Evolutionary conservation across 2,888 invertebrate species (phyloP).

Genomic region (Drosophila anomalata): DNA sequence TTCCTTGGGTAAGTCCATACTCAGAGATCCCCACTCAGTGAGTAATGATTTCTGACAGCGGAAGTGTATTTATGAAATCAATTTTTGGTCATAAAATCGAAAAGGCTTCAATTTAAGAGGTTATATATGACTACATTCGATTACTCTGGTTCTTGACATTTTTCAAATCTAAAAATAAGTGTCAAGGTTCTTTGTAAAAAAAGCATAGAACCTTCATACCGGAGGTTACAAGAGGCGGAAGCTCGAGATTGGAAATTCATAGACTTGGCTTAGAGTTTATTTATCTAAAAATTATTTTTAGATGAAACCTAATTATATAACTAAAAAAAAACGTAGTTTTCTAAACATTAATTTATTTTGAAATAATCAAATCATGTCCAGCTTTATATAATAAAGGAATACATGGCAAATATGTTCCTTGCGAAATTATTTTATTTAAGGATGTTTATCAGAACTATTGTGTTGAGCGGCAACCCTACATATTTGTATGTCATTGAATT

Average conservation of each 20-base stretch:
- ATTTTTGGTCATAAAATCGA: not conserved
- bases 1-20: slow-evolving; percentile 23
- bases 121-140: not conserved
- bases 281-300: too few relatives aligned
- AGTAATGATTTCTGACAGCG: slow-evolving; percentile 26
- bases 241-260: too few relatives aligned
- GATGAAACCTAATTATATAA: too few relatives aligned
- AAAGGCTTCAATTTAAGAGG: not conserved
- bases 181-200: too few relatives aligned
- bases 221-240: not conserved
- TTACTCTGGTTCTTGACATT: too few relatives aligned
- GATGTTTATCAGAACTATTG: not conserved
- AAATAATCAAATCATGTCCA: too few relatives aligned
- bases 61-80: slow-evolving; percentile 4
- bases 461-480: not conserved
- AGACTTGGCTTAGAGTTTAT: too few relatives aligned
- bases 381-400: too few relatives aligned
- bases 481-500: slow-evolving; percentile 4
- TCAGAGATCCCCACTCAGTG: slow-evolving; percentile 2
- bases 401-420: too few relatives aligned
- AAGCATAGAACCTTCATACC: not conserved
- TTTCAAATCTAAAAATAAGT: too few relatives aligned
- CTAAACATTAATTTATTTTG: too few relatives aligned
- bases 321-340: too few relatives aligned
- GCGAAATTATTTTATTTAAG: not conserved